Conservation (phyloP, 2,888 invertebrate species). For the Ecliptopera silaceata region DNA sequence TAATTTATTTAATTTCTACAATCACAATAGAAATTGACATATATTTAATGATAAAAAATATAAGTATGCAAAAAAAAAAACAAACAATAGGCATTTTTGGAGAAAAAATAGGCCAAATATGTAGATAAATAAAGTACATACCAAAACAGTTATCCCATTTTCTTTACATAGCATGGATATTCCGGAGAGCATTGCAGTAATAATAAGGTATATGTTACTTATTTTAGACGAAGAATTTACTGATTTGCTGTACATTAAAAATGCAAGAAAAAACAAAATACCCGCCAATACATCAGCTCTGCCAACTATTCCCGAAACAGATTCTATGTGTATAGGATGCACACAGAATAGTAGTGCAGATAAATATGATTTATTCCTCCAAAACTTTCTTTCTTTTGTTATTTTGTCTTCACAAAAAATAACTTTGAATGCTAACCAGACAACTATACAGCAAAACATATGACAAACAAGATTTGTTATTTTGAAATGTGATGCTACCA, state of each 20-base stretch:
- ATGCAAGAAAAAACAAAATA: slow-evolving; percentile 87
- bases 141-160: slow-evolving; percentile 94
- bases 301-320: slow-evolving; percentile 95
- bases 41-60: too few relatives aligned
- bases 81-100: neutral
- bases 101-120: neutral
- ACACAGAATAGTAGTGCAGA: slow-evolving; percentile 91
- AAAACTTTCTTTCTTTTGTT: slow-evolving; percentile 26
- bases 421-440: slow-evolving; percentile 43
- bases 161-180: slow-evolving; percentile 95
- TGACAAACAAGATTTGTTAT: slow-evolving; percentile 90
- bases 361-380: slow-evolving; percentile 81
- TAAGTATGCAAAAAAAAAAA: neutral
- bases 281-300: slow-evolving; percentile 95
- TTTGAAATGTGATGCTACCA: slow-evolving; percentile 87
- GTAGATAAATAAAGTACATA: slow-evolving; percentile 61
- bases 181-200: slow-evolving; percentile 73
- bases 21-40: too few relatives aligned
- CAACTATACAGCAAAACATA: slow-evolving; percentile 71
- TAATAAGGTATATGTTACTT: slow-evolving; percentile 12
- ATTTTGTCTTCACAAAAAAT: slow-evolving; percentile 12
- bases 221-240: slow-evolving; percentile 34
- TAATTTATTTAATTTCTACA: too few relatives aligned
- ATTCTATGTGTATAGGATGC: slow-evolving; percentile 97
- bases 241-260: slow-evolving; percentile 84